phyloP scores from a whole-genome alignment of 2,888 invertebrate genomes.

The Mythimna impura region DNA sequence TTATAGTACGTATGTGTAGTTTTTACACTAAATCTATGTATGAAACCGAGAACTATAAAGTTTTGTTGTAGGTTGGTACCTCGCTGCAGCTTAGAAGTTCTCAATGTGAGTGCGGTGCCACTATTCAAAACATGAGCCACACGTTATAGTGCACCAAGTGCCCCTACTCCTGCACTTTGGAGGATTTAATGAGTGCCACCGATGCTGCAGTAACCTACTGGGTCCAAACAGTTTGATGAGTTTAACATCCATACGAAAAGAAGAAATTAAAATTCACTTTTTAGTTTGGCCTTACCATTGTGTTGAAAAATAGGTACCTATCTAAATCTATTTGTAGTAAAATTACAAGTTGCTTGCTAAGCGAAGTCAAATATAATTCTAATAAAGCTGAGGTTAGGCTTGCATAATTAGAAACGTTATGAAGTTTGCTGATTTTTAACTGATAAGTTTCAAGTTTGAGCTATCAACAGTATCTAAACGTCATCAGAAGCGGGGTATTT shows the following conservation, averaged over 20 bases:
- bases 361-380: conserved; percentile 7
- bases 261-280: background rate
- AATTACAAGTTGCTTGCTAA: conserved; percentile 10
- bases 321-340: conserved; percentile 3
- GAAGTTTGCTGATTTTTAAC: background rate
- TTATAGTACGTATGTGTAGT: conserved; percentile 19
- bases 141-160: too few species aligned
- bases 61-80: background rate
- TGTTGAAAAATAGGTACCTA: background rate
- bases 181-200: too few species aligned
- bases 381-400: background rate
- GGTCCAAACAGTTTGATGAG: too few species aligned
- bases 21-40: conserved; percentile 33
- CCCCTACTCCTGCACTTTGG: too few species aligned
- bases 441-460: background rate
- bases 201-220: too few species aligned
- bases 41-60: conserved; percentile 26
- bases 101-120: too few species aligned
- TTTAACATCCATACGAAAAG: too few species aligned
- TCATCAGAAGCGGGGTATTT: background rate
- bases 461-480: too few species aligned
- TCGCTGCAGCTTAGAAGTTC: background rate
- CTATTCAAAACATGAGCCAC: too few species aligned
- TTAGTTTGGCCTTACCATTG: conserved; percentile 10
- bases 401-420: background rate